Evolutionary conservation across 2,888 invertebrate species (phyloP).

Genomic region (Hydriomena furcata): DNA sequence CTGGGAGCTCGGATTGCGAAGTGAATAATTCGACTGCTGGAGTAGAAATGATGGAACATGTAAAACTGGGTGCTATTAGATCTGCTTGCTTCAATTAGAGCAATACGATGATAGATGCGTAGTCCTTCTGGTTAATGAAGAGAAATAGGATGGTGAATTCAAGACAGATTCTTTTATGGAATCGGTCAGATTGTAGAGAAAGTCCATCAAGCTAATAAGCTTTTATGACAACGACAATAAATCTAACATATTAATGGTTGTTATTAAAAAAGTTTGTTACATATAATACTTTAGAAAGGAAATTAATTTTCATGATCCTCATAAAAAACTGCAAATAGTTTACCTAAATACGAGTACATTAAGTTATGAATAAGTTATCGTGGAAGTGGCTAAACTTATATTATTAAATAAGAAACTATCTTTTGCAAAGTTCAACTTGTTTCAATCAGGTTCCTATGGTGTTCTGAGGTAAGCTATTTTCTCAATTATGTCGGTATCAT

Average conservation of each 20-base stretch:
- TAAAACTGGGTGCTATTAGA: constrained; percentile 30
- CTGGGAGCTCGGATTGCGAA: constrained; percentile 71
- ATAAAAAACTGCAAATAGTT: too few species aligned
- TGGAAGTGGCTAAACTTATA: too few species aligned
- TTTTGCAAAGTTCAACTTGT: constrained; percentile 52
- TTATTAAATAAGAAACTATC: too few species aligned
- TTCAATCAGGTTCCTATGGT: constrained; percentile 15
- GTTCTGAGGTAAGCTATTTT: constrained; percentile 13
- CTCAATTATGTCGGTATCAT: constrained; percentile 23
- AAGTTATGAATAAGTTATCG: too few species aligned
- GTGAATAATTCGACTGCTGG: constrained; percentile 81
- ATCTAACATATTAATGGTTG: too few species aligned
- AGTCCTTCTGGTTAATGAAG: constrained; percentile 23
- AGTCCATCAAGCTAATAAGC: too few species aligned
- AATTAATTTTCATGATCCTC: too few species aligned
- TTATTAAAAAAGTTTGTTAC: too few species aligned
- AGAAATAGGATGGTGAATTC: background rate
- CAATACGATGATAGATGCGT: constrained; percentile 9
- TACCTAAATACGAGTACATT: too few species aligned
- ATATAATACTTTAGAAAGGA: too few species aligned
- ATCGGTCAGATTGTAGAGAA: too few species aligned
- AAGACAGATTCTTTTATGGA: background rate
- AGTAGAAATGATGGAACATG: constrained; percentile 37
- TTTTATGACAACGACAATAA: too few species aligned
- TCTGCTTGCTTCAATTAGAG: constrained; percentile 22